A percentile compares a stretch with the other conserved stretches of the same genome.
phyloP scores from a whole-genome alignment of 2,797 vertebrate genomes.

The Huso huso region DNA sequence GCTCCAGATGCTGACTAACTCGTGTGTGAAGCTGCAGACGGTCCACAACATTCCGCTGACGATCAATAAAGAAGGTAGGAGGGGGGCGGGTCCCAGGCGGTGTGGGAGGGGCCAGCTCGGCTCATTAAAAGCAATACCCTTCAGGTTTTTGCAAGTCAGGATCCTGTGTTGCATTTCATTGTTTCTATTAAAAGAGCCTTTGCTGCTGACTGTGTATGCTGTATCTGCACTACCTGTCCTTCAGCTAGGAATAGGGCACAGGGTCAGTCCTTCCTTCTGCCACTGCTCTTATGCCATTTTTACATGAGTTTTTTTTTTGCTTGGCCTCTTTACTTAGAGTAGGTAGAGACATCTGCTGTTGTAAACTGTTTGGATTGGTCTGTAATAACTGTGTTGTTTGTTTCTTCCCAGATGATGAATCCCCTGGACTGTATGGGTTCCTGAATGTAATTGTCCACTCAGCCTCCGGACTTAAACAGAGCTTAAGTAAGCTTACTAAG shows the following conservation, averaged over 20 bases:
- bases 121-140: not conserved
- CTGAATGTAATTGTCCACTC: constrained; percentile 93
- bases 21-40: constrained; percentile 88
- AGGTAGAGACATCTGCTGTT: too few species aligned
- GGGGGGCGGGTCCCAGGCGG: not conserved
- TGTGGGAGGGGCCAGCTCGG: not conserved
- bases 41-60: constrained; percentile 87
- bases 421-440: constrained; percentile 86
- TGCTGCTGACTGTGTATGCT: too few species aligned
- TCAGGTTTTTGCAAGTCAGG: not conserved
- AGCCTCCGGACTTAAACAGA: constrained; percentile 81
- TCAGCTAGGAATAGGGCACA: not conserved
- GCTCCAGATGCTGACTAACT: constrained; percentile 93
- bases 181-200: not conserved
- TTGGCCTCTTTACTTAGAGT: too few species aligned
- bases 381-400: too few species aligned
- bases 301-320: not conserved
- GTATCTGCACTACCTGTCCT: too few species aligned
- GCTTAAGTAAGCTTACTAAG: constrained; percentile 69
- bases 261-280: not conserved
- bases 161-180: constrained; percentile 13
- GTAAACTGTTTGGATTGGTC: too few species aligned
- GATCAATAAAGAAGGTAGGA: constrained; percentile 84
- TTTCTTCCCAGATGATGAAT: constrained; percentile 74
- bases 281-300: too few species aligned